phyloP scores from a whole-genome alignment of 2,888 invertebrate species.

The Altica lythri region DNA sequence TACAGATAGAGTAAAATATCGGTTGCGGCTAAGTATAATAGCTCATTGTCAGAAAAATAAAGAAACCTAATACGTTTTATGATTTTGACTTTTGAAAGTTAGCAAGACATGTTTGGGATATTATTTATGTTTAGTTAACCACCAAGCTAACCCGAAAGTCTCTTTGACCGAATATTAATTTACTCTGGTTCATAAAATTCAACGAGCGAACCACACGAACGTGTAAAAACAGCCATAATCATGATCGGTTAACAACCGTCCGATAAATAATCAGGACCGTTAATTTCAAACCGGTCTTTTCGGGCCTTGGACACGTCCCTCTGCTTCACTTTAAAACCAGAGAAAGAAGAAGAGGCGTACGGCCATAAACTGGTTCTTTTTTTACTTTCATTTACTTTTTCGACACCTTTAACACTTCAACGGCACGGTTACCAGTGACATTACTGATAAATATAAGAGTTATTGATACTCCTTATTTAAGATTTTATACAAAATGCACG shows the following conservation, averaged over 20 bases:
- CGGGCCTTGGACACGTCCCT: not conserved
- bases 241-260: conserved; percentile 56
- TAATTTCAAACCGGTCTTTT: conserved; percentile 50
- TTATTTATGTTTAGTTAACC: conserved; percentile 35
- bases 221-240: conserved; percentile 59
- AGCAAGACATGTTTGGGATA: conserved; percentile 38
- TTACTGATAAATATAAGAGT: no score
- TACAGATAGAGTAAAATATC: no score
- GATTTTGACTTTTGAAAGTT: conserved; percentile 29
- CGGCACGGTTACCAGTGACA: no score
- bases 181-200: conserved; percentile 55
- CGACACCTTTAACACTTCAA: no score
- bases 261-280: conserved; percentile 56
- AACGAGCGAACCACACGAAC: conserved; percentile 56
- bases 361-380: no score
- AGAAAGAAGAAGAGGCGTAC: no score
- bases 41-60: conserved; percentile 12
- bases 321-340: no score
- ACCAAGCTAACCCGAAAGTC: conserved; percentile 18
- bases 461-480: no score
- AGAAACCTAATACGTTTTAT: conserved; percentile 9
- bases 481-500: no score
- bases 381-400: no score
- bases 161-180: conserved; percentile 52
- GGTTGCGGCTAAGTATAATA: no score